Evolutionary conservation across 2,888 invertebrate genomes (phyloP), one percentile per base, ranked within the genome.

Genomic region (Apodemia zela): DNA sequence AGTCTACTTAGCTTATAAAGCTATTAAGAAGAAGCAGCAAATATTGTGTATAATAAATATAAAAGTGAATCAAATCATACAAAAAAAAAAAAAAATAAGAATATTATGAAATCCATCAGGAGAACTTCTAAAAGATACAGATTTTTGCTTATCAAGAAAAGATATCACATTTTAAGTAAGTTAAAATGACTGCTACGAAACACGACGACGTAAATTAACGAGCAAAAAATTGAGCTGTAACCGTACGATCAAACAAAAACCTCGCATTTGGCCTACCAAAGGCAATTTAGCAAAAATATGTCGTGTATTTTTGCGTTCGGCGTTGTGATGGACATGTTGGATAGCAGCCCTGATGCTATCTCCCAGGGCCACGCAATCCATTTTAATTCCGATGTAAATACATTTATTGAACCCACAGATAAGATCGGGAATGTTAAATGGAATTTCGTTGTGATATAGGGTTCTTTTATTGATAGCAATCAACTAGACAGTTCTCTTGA

Each of bases 291-390:
- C 18, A 49, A 49, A 49, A 45, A 49, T 17, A 49, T 49, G 49
- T 49, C 49, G 49, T 49, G 18, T 49, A 49, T 49, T 49, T 47
- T 49, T 49, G 49, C 17, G 49, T 49, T 49, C 17, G 17, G 49
- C 49, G 49, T 49, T 18, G 33, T 49, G 49, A 49, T 49, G 49
- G 49, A 49, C 49, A 18, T 49, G 17, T 47, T 7, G n/a, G 45
- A 47, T 47, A 47, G 49, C 49, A 49, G 18, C 49, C 49, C 49
- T 49, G 49, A 49, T 49, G 49, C 49, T 49, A 49, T 49, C 49
- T 47, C 45, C 10, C 49, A 10, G 49, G 49, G 8, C 33, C 33
- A 49, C 49, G 18, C 49, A 49, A 49, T 49, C 49, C 49, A 49
- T 49, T 49, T 49, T 49, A 49, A 49, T 49, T 49, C 49, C 18